Conservation (phyloP, 2,888 invertebrate genomes). For the Drosophila setosimentum region DNA sequence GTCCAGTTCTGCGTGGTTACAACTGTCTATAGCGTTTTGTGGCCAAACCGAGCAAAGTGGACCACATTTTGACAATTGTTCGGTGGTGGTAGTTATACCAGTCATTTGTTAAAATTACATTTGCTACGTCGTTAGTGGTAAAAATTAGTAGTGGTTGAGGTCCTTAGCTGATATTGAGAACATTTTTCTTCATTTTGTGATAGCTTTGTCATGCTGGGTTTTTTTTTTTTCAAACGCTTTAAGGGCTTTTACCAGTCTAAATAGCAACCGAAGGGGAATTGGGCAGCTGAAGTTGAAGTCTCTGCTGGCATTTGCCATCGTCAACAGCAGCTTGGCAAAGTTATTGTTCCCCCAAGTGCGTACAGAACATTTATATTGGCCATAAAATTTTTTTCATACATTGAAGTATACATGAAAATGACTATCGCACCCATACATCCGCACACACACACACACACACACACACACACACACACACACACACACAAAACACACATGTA, state of each 20-base stretch:
- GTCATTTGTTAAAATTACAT: slow-evolving; percentile 48
- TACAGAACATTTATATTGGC: slow-evolving; percentile 76
- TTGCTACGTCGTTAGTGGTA: slow-evolving; percentile 9
- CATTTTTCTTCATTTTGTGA: slow-evolving; percentile 32
- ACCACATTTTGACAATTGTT: slow-evolving; percentile 53
- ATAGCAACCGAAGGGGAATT: slow-evolving; percentile 42
- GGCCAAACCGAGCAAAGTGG: slow-evolving; percentile 48
- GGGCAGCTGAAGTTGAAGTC: slow-evolving; percentile 43
- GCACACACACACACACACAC: slow-evolving; percentile 6
- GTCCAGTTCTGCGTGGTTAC: slow-evolving; percentile 27
- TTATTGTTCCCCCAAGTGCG: slow-evolving; percentile 75
- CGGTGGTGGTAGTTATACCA: slow-evolving; percentile 9
- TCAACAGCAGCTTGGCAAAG: slow-evolving; percentile 66
- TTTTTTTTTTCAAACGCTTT: slow-evolving; percentile 48
- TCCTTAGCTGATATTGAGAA: slow-evolving; percentile 3
- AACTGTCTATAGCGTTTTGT: slow-evolving; percentile 68
- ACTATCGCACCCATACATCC: slow-evolving; percentile 4
- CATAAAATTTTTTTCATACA: slow-evolving; percentile 70
- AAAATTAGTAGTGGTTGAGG: not conserved
- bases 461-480: slow-evolving; percentile 7
- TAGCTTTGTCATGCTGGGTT: slow-evolving; percentile 32
- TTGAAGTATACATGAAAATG: slow-evolving; percentile 49
- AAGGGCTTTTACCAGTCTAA: slow-evolving; percentile 49
- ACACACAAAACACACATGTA: not conserved
- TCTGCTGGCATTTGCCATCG: slow-evolving; percentile 65